These are phyloP conservation scores for Plectrocnemia conspersa DNA, from an alignment of 1,140 invertebrate genomes.

Conservation along the genomic window DNA sequence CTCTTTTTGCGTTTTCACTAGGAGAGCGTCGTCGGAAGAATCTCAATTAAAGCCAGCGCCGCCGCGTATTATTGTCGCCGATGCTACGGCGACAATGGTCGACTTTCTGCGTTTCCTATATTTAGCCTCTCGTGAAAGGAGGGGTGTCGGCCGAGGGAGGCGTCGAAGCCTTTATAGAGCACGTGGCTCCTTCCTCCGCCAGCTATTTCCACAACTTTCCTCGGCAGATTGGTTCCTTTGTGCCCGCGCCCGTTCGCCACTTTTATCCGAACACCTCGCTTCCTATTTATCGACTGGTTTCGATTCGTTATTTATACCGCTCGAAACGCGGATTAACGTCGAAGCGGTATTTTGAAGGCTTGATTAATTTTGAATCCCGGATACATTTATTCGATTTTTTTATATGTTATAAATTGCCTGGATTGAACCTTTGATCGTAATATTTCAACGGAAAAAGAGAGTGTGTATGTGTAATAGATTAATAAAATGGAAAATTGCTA, in stretches of 20 bases:
- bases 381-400: no score
- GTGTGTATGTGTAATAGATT: no score
- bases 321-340: not conserved
- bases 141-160: constrained; percentile 2
- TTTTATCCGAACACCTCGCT: constrained; percentile 7
- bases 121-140: constrained; percentile 6
- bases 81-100: constrained; percentile 5
- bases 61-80: constrained; percentile 8
- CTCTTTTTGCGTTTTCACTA: no score
- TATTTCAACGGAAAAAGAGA: no score
- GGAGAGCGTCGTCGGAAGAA: no score
- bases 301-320: not conserved
- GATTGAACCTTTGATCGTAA: no score
- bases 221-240: constrained; percentile 22
- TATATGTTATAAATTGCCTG: no score
- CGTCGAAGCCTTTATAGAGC: constrained; percentile 13
- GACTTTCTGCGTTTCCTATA: constrained; percentile 10
- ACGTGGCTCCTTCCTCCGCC: constrained; percentile 21
- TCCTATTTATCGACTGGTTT: constrained; percentile 9
- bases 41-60: no score
- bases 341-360: no score
- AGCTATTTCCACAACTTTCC: constrained; percentile 18
- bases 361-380: no score
- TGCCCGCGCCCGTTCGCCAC: not conserved
- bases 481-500: no score